phyloP scores from a whole-genome alignment of 2,797 vertebrate genomes.

The Mus minutoides region DNA sequence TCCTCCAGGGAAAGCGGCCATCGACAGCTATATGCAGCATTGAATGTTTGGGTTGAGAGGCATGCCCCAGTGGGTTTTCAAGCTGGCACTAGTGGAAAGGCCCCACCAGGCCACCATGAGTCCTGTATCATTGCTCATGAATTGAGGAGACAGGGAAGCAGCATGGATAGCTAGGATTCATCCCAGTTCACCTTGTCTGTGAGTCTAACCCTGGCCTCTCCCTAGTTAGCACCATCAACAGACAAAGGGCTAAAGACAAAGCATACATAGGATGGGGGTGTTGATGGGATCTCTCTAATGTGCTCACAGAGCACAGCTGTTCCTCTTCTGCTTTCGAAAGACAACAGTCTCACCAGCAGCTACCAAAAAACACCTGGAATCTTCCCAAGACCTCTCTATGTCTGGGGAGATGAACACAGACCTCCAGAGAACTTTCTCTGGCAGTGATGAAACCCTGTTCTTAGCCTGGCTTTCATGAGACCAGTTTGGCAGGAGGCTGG shows the following conservation, averaged over 20 bases:
- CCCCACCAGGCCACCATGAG: neutral
- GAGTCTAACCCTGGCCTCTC: neutral
- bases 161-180: fast-evolving
- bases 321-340: too few species aligned
- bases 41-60: fast-evolving
- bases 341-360: neutral
- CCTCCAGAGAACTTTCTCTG: neutral
- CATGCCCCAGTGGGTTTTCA: neutral
- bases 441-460: neutral
- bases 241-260: fast-evolving
- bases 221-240: fast-evolving
- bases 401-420: too few species aligned
- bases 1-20: neutral
- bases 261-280: fast-evolving
- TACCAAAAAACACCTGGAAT: neutral
- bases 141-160: neutral
- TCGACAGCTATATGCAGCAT: neutral
- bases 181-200: neutral
- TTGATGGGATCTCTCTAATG: neutral
- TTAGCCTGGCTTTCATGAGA: neutral
- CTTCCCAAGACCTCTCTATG: neutral
- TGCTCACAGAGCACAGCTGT: fast-evolving
- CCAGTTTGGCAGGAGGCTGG: neutral
- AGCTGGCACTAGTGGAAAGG: neutral
- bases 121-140: neutral